Evolutionary conservation across 1,140 invertebrate species (phyloP).

Genomic region (Streblospio benedicti): DNA sequence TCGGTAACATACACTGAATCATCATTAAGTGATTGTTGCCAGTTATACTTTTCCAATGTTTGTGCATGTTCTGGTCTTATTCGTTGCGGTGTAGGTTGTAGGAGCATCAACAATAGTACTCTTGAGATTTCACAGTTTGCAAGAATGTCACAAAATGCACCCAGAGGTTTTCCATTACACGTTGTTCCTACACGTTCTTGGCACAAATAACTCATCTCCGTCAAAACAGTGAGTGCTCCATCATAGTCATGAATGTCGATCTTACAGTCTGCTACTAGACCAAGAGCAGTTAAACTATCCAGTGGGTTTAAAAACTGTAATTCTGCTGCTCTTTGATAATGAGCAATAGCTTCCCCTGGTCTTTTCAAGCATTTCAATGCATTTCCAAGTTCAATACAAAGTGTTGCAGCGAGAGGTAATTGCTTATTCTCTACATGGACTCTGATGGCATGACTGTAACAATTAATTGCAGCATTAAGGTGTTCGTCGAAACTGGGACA

Average conservation of each 20-base stretch:
- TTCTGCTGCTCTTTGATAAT: slow-evolving; percentile 50
- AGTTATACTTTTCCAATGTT: slow-evolving; percentile 62
- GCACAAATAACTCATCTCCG: slow-evolving; percentile 56
- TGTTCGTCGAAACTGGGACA: slow-evolving; percentile 63
- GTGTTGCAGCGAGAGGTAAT: slow-evolving; percentile 53
- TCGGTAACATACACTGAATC: slow-evolving; percentile 50
- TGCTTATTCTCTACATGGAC: slow-evolving; percentile 49
- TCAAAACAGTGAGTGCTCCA: slow-evolving; percentile 55
- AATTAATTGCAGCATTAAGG: slow-evolving; percentile 64
- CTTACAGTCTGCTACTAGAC: slow-evolving; percentile 43
- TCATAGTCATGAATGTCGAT: slow-evolving; percentile 54
- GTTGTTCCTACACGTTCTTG: slow-evolving; percentile 41
- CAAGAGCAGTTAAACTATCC: slow-evolving; percentile 46
- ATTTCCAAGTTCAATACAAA: slow-evolving; percentile 62
- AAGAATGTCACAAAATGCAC: slow-evolving; percentile 47
- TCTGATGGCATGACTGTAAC: slow-evolving; percentile 58
- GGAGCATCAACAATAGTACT: slow-evolving; percentile 61
- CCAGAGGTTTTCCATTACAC: slow-evolving; percentile 38
- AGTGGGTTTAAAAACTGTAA: slow-evolving; percentile 47
- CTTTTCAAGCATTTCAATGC: slow-evolving; percentile 51
- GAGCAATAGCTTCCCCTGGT: slow-evolving; percentile 53
- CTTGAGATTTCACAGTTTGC: slow-evolving; percentile 60
- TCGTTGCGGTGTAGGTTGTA: slow-evolving; percentile 63
- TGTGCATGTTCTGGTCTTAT: slow-evolving; percentile 58
- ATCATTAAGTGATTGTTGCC: slow-evolving; percentile 47